phyloP scores from a whole-genome alignment of 37 sponge, comb jelly and placozoan genomes.

The Aplysina aerophoba region DNA sequence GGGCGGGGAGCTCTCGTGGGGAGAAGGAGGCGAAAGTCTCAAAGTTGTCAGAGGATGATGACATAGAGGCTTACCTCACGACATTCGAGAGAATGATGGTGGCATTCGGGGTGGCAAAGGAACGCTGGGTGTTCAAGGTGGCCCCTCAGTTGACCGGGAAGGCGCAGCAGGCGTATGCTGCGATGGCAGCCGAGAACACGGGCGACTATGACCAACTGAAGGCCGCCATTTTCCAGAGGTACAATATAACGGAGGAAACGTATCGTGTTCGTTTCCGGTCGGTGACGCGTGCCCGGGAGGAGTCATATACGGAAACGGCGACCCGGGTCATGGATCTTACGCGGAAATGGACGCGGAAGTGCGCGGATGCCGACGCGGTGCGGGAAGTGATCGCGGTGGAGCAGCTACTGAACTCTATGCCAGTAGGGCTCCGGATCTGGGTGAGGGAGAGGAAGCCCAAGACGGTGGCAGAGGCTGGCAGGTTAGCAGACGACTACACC shows the following conservation, averaged over 20 bases:
- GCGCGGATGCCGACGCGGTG: neutral
- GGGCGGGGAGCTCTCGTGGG: neutral
- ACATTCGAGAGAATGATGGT: neutral
- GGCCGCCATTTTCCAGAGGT: constrained; percentile 18
- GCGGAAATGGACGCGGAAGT: constrained; percentile 34
- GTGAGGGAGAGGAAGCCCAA: constrained; percentile 33
- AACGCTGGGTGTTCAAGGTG: neutral
- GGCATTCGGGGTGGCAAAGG: neutral
- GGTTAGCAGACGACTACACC: neutral
- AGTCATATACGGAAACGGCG: constrained; percentile 37
- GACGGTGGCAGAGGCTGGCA: neutral
- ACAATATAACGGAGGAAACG: constrained; percentile 23
- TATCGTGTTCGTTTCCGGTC: constrained; percentile 21
- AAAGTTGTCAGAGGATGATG: neutral
- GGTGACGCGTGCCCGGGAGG: neutral
- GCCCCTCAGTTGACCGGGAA: constrained; percentile 2
- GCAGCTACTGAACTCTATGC: constrained; percentile 41
- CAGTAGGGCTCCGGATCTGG: constrained; percentile 37
- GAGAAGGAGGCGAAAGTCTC: neutral
- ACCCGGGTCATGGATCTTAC: constrained; percentile 20
- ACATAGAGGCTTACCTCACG: too few relatives aligned
- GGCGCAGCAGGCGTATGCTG: constrained; percentile 31
- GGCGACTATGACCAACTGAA: constrained; percentile 3
- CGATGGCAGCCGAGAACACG: neutral
- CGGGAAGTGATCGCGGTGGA: constrained; percentile 33